Evolutionary conservation across 2,888 invertebrate species (phyloP).

Genomic region (Callimorpha dominula): DNA sequence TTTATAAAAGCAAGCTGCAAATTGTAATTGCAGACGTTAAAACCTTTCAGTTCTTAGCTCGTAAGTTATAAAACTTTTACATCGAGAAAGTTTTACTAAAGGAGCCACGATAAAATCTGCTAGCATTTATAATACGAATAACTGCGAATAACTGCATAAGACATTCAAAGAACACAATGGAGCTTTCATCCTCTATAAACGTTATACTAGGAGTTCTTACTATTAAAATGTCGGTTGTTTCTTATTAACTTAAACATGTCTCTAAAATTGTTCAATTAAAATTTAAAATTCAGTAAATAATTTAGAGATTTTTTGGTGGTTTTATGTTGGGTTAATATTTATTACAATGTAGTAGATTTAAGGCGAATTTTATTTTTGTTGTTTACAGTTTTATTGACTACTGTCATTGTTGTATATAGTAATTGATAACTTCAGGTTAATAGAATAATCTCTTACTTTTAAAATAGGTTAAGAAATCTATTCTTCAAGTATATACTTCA

Average conservation of each 20-base stretch:
- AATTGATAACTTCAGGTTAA: too few species aligned
- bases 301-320: not conserved
- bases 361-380: too few species aligned
- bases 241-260: conserved; percentile 2
- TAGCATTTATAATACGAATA: conserved; percentile 36
- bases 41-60: conserved; percentile 20
- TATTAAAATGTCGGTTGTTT: conserved; percentile 17
- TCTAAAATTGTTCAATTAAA: not conserved
- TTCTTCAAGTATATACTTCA: too few species aligned
- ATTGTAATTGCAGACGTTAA: conserved; percentile 16
- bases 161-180: conserved; percentile 34
- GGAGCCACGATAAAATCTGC: conserved; percentile 37
- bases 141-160: conserved; percentile 42
- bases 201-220: conserved; percentile 21
- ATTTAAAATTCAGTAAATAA: not conserved
- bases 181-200: conserved; percentile 32
- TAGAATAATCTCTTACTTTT: too few species aligned
- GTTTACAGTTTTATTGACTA: too few species aligned
- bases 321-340: not conserved
- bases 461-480: too few species aligned
- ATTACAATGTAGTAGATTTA: too few species aligned
- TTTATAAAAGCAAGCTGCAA: conserved; percentile 11
- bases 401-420: too few species aligned
- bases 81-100: conserved; percentile 38
- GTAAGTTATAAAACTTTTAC: conserved; percentile 25